Base-by-base conservation (phyloP, 2,888 invertebrate species). In the Drosophila melanocephala region DNA sequence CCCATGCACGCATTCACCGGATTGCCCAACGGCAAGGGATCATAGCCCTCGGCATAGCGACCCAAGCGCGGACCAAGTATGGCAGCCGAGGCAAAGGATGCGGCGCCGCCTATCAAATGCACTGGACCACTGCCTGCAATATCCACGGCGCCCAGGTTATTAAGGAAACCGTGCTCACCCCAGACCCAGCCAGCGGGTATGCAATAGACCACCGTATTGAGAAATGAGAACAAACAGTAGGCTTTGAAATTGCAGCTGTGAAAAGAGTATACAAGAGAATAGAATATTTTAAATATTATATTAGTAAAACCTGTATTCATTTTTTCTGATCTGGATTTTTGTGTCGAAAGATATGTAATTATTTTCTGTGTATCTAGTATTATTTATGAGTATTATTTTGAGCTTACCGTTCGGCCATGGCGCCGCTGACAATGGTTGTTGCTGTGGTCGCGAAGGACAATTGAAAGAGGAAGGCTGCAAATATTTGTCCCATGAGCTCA, bases 121-220 rank as follows among this genome's bases (percentile, higher is more conserved):
- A 98, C 98, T 6, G 97, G 96, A 4, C 97, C 98, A 5, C 97
- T 97, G 7, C 98, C 98, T 0, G 98, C 98, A 63, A 98, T 98
- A 92, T 98, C 98, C 0, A 98, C 97, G 2, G 96, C 97, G 0
- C 98, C 98, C 87, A 98, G 90, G 68, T 95, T 94, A 84, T 96
- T 96, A 9, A 98, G 94, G 93, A 98, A 98, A 0, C 98, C 98
- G 91, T 97, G 97, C 35, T 96, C 95, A 1, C 97, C 97, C 97
- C 98, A 97, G 42, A 98, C 96, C 98, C 98, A 98, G 2, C 98
- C 98, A 0, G 98, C 98, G 0, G 98, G 98, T 72, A 98, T 95
- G 91, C 98, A 98, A 94, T 98, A 98, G 12, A 98, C 97, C 4
- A 96, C 94, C 0, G 98, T 98, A 91, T 98, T 98, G 28, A 98